Conservation (phyloP, 2,888 invertebrate genomes). For the Melieria omissa region DNA sequence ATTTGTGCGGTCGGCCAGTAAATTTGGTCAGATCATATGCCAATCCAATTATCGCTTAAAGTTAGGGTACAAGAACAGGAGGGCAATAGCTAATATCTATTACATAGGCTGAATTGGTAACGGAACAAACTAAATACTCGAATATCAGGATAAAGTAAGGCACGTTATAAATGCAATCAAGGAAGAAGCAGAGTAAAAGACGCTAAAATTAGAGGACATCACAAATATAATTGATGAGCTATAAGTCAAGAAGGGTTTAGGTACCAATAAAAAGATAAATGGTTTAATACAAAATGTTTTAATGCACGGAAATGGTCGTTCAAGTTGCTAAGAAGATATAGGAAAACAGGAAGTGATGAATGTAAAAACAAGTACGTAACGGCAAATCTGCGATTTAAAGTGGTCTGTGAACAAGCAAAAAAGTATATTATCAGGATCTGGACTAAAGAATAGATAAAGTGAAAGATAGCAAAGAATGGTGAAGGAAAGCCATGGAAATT, state of each 20-base stretch:
- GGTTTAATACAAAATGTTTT: too few species aligned
- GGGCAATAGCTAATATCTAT: not conserved
- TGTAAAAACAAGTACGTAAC: too few species aligned
- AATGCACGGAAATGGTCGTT: too few species aligned
- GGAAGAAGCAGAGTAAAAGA: not conserved
- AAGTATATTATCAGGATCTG: not conserved
- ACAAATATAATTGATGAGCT: not conserved
- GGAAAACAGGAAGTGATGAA: too few species aligned
- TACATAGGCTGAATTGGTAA: not conserved
- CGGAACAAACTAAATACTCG: not conserved
- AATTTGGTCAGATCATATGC: not conserved
- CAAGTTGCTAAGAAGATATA: too few species aligned
- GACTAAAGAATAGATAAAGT: not conserved
- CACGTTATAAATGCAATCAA: not conserved
- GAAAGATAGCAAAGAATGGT: not conserved
- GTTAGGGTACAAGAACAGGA: not conserved
- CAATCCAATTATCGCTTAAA: not conserved
- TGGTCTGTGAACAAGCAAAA: too few species aligned
- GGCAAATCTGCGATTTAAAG: too few species aligned
- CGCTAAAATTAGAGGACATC: not conserved
- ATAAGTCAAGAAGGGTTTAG: not conserved
- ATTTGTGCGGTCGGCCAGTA: not conserved
- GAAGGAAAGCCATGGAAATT: too few species aligned
- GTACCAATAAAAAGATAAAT: not conserved
- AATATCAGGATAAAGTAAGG: not conserved